Evolutionary conservation across 2,888 invertebrate genomes (phyloP), one percentile per base, ranked within the genome.

Genomic region (Philonicus albiceps): DNA sequence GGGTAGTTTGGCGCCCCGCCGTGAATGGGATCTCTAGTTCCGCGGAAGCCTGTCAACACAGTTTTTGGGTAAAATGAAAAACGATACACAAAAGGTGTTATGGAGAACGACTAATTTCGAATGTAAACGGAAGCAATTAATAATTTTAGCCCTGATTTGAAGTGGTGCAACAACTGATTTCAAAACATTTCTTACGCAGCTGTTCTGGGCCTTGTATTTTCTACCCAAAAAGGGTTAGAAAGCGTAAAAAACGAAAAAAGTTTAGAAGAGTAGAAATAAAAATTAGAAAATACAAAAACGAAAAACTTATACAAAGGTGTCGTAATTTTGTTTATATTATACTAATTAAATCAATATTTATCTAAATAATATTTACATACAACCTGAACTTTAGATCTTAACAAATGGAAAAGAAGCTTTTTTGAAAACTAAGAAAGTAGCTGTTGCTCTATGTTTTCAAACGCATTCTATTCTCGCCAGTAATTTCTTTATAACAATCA

Each of bases 21-120:
- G 78, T 64, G 53, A 43, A 76, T 53, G 76, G 64, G 64, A 80
- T 22, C 19, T 11, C 49, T n/a, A 73, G 27, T 73, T 78, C 22
- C 75, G 34, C 5, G 30, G n/a, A 81, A 73, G 31, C 2, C 4
- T 37, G 30, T 22, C 49, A 31, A 37, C 34, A 74, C 49, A n/a
- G 30, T 85, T 86, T 83, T 31, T 27, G 64, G n/a, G 13, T 11
- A 0, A 55, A 83, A 83, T 55, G 81, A 83, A 83, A 83, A 83
- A 83, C 53, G 55, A 31, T 8, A 22, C 81, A 64, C 81, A 83
- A 19, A 83, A 83, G 81, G 81, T 83, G 81, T 83, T 83, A 11
- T 5, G 22, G 34, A 81, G n/a, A 2, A 11, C 16, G 55, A 8
- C 2, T 83, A 40, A 83, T 22, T 64, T 53, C 8, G 19, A 8